Evolutionary conservation across 2,888 invertebrate genomes (phyloP).

Genomic region (Catocala nupta): DNA sequence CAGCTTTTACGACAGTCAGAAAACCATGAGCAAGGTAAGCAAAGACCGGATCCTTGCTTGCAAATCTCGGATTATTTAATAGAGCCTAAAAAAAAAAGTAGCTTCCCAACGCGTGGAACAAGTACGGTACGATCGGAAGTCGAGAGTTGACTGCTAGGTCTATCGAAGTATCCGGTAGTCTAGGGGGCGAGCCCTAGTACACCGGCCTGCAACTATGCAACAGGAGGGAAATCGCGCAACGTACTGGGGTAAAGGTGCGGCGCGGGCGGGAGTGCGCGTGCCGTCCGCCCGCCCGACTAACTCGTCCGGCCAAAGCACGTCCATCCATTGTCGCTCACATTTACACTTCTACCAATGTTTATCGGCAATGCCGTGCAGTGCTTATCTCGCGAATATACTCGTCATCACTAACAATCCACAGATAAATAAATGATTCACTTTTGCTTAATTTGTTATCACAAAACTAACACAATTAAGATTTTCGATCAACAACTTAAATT

Average conservation of each 20-base stretch:
- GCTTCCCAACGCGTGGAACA: slow-evolving; percentile 4
- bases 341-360: slow-evolving; percentile 15
- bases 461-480: too few relatives aligned
- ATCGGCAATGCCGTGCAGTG: too few relatives aligned
- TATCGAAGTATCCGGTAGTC: slow-evolving; percentile 39
- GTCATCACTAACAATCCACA: too few relatives aligned
- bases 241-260: slow-evolving; percentile 45
- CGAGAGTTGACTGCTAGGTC: slow-evolving; percentile 24
- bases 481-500: too few relatives aligned
- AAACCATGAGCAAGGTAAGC: not conserved
- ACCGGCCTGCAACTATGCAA: slow-evolving; percentile 62
- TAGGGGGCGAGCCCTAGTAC: slow-evolving; percentile 65
- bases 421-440: too few relatives aligned
- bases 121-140: slow-evolving; percentile 48
- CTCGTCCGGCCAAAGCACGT: slow-evolving; percentile 56
- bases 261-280: slow-evolving; percentile 63
- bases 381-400: too few relatives aligned
- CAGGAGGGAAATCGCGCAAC: slow-evolving; percentile 46
- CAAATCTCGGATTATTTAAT: slow-evolving; percentile 11
- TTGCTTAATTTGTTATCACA: too few relatives aligned
- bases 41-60: not conserved
- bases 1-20: not conserved
- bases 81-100: too few relatives aligned
- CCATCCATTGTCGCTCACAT: slow-evolving; percentile 49
- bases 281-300: slow-evolving; percentile 69